phyloP scores from a whole-genome alignment of 2,113 vertebrate genomes.

The Haemorhous mexicanus region DNA sequence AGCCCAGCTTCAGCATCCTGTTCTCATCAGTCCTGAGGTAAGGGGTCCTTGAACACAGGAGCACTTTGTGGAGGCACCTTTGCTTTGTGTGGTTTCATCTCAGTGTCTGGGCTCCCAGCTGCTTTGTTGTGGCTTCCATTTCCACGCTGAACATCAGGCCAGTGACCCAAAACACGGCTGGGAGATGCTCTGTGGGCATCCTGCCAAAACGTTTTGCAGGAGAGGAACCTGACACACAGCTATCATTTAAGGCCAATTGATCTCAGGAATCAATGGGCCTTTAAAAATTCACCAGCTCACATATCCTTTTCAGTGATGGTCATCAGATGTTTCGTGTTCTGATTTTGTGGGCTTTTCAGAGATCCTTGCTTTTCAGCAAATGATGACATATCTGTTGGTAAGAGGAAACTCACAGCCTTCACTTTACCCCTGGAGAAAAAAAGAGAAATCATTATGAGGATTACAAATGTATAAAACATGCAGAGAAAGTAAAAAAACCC shows the following conservation, averaged over 20 bases:
- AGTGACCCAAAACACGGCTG: background rate
- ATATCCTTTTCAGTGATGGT: slow-evolving; percentile 78
- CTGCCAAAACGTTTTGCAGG: slow-evolving; percentile 49
- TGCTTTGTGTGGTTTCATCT: background rate
- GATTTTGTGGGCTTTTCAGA: slow-evolving; percentile 67
- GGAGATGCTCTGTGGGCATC: slow-evolving; percentile 2
- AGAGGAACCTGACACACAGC: slow-evolving; percentile 39
- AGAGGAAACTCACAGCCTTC: slow-evolving; percentile 90
- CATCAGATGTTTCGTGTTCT: slow-evolving; percentile 66
- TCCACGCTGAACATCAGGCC: slow-evolving; percentile 3
- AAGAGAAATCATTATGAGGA: background rate
- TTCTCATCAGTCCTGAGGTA: background rate
- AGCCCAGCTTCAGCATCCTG: background rate
- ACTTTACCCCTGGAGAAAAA: slow-evolving; percentile 81
- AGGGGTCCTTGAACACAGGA: background rate
- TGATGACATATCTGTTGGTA: slow-evolving; percentile 77
- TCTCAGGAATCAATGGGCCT: slow-evolving; percentile 28
- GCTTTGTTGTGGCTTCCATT: background rate
- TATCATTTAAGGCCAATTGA: slow-evolving; percentile 9
- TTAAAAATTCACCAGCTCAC: slow-evolving; percentile 65
- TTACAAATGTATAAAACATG: background rate
- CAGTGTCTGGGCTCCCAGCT: background rate
- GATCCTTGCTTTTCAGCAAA: slow-evolving; percentile 75
- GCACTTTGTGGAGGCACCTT: background rate
- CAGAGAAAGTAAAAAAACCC: background rate